Evolutionary conservation across 2,888 invertebrate genomes (phyloP), one percentile per base, ranked within the genome.

Genomic region (Cerastis leucographa): DNA sequence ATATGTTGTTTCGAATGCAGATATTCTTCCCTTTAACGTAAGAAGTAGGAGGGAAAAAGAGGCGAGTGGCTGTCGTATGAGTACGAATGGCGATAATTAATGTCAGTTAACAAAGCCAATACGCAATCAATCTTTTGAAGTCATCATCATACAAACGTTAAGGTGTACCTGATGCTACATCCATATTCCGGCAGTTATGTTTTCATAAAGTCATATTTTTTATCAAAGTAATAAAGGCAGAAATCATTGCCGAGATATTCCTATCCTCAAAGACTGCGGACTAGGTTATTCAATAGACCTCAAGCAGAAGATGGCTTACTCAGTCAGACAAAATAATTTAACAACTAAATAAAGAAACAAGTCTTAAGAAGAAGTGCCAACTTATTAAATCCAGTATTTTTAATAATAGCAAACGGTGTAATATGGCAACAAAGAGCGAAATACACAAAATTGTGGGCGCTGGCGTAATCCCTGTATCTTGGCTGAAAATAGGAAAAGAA

Each of bases 401-500:
- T 88, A 85, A 87, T 88, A 88, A 87, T 85, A 87, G 78, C 83
- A 82, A 85, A 84, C 81, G 80, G 69, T 83, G 81, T 87, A 86
- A 89, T 87, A 85, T 84, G 85, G 87, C 87, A 89, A 89, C 89
- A 91, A 89, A 89, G 87, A 90, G 85, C 22, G 88, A 90, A 93
- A 92, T 89, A 91, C 89, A 92, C 89, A 92, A 91, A 90, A 91
- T 90, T 90, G 85, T 85, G 88, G 88, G 88, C 80, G 87, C 83
- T 74, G 86, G 85, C 81, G 89, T 93, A 93, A 94, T 93, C 91
- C 91, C 88, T 89, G 89, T 91, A 89, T 91, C 91, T 91, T 90
- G 83, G 89, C 89, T 91, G 90, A 92, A 91, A 94, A 86, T 91
- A 93, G 90, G 90, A 91, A 92, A 92, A 92, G 91, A 87, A 92